Base-by-base conservation (phyloP, 2,113 vertebrate species). In the Atlantisia rogersi region DNA sequence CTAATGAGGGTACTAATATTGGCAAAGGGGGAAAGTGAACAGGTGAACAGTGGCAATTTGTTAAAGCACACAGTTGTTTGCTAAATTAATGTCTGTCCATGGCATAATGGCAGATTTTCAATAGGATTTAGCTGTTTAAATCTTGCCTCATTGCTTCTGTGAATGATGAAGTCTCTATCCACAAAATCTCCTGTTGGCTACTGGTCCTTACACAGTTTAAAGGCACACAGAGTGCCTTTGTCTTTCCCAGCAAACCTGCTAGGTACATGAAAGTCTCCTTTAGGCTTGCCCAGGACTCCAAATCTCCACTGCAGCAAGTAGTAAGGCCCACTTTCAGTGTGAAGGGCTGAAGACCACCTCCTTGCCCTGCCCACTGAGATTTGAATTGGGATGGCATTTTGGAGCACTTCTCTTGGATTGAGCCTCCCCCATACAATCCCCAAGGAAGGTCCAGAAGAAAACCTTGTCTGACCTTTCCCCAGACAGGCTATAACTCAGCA, bases 41-140 rank as follows among this genome's bases (percentile, higher is more conserved):
- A 77, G 31, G 73, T 48, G 44, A 91, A 59, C n/a, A 29, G 77
- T 46, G 59, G 39, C 63, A 90, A 70, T 85, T 68, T 73, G 29
- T 77, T 88, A 76, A 86, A 88, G 67, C 31, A 73, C 48, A 56
- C 13, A 44, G 68, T 67, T 78, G 55, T 88, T 94, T 39, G 32
- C 50, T 94, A 68, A 78, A 92, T 83, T 60, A 90, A 37, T 67
- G 24, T 60, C 64, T 60, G 18, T 42, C 64, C 39, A 11, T 28
- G 42, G 46, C 40, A 39, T 11, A 83, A 88, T n/a, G 63, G 48
- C 71, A 93, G 75, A 31, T 17, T 90, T 93, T 60, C 63, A 80
- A 48, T 3, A 48, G 31, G 55, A 78, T 84, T 93, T 56, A 90
- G 13, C 40, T 81, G 29, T 46, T 88, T 62, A 64, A 52, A 63